Evolutionary conservation across 23 tunicate species (phyloP).

Genomic region (Ascidia mentula): DNA sequence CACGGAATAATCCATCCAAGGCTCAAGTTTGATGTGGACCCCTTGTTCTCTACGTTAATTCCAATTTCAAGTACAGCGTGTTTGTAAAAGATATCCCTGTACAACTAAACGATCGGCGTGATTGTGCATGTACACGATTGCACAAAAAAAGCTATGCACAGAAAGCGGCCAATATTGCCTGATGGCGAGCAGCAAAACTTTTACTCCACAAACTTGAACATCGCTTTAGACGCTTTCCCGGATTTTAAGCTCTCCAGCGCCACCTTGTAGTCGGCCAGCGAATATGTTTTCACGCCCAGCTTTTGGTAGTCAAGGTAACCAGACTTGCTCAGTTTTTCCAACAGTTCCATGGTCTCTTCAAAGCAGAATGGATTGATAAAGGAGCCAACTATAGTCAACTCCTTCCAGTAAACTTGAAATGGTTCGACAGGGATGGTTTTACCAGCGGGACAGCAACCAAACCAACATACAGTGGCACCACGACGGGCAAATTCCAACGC

Average conservation of each 20-base stretch:
- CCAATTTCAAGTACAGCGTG: no score
- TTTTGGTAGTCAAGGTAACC: conserved; percentile 47
- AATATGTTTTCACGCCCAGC: conserved; percentile 57
- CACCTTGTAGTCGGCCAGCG: conserved; percentile 41
- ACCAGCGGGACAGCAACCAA: conserved; percentile 96
- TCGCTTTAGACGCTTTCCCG: conserved; percentile 77
- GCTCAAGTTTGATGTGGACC: no score
- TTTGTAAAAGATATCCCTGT: no score
- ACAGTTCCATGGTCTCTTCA: conserved; percentile 52
- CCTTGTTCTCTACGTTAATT: no score
- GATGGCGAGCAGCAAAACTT: not conserved
- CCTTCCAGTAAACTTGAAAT: conserved; percentile 82
- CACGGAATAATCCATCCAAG: no score
- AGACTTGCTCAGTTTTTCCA: conserved; percentile 27
- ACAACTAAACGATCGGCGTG: no score
- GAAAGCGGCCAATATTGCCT: not conserved
- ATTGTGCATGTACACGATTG: no score
- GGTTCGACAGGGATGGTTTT: conserved; percentile 81
- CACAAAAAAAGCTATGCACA: not conserved
- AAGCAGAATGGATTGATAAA: conserved; percentile 87
- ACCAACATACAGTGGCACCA: conserved; percentile 59
- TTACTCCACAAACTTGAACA: conserved; percentile 36
- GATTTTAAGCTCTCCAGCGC: conserved; percentile 56
- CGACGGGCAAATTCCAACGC: conserved; percentile 50
- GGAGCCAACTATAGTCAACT: conserved; percentile 63